Conservation (phyloP, 2,888 invertebrate species). For the Plutella xylostella region DNA sequence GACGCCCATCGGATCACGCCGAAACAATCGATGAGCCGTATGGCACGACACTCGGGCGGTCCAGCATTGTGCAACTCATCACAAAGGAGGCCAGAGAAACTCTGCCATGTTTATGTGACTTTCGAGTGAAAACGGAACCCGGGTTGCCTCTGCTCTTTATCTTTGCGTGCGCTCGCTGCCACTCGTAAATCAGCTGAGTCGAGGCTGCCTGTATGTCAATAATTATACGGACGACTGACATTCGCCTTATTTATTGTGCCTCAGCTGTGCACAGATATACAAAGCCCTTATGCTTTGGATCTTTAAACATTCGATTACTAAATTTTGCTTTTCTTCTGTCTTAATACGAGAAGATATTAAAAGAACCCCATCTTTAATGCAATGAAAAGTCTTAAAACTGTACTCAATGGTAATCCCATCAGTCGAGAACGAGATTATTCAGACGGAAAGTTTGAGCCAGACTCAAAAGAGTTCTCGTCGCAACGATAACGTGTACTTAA, state of each 20-base stretch:
- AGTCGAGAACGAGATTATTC: background rate
- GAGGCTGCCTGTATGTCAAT: slow-evolving; percentile 34
- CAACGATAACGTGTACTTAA: background rate
- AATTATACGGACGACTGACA: slow-evolving; percentile 29
- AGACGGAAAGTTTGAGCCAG: background rate
- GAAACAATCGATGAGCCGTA: slow-evolving; percentile 53
- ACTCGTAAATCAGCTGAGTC: slow-evolving; percentile 54
- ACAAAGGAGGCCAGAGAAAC: slow-evolving; percentile 61
- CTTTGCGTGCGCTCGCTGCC: slow-evolving; percentile 23
- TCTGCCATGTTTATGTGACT: slow-evolving; percentile 42
- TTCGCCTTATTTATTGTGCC: slow-evolving; percentile 24
- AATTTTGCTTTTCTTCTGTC: background rate
- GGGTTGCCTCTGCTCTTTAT: slow-evolving; percentile 33
- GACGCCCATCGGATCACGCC: slow-evolving; percentile 49
- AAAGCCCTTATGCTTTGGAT: too few relatives aligned
- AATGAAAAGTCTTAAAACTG: too few relatives aligned
- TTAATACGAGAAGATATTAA: background rate
- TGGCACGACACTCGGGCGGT: slow-evolving; percentile 34
- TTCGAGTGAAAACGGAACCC: slow-evolving; percentile 40
- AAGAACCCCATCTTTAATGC: too few relatives aligned
- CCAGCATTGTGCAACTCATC: slow-evolving; percentile 53
- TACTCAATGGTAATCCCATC: too few relatives aligned
- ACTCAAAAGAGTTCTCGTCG: background rate
- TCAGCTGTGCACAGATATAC: slow-evolving; percentile 28
- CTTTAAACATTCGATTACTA: background rate